Evolutionary conservation across 1,140 invertebrate species (phyloP).

Genomic region (Drepana arcuata): DNA sequence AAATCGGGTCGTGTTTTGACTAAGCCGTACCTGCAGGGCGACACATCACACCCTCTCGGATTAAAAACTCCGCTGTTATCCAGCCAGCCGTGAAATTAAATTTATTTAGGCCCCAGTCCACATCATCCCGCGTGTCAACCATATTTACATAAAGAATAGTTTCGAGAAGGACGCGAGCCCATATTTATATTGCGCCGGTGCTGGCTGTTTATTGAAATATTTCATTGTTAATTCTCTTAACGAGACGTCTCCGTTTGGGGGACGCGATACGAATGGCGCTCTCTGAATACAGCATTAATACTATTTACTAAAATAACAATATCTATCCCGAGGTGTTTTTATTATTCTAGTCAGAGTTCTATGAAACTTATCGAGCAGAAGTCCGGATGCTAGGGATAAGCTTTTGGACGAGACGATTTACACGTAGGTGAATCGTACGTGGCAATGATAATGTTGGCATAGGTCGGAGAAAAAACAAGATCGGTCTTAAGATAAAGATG

Average conservation of each 20-base stretch:
- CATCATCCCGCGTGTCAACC: slow-evolving; percentile 46
- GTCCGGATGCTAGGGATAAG: slow-evolving; percentile 37
- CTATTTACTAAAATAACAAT: slow-evolving; percentile 65
- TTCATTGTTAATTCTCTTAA: slow-evolving; percentile 65
- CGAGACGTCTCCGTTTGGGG: slow-evolving; percentile 38
- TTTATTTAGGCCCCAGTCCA: slow-evolving; percentile 60
- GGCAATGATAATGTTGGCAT: slow-evolving; percentile 45
- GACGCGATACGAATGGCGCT: slow-evolving; percentile 34
- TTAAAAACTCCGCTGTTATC: slow-evolving; percentile 36
- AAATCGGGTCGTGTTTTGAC: slow-evolving; percentile 22
- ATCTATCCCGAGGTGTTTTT: slow-evolving; percentile 28
- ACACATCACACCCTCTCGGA: slow-evolving; percentile 35
- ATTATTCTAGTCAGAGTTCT: slow-evolving; percentile 23
- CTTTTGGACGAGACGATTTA: slow-evolving; percentile 28
- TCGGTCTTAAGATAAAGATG: slow-evolving; percentile 35
- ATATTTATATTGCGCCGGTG: slow-evolving; percentile 56
- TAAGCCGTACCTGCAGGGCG: slow-evolving; percentile 27
- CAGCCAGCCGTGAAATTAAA: slow-evolving; percentile 56
- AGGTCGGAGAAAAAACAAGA: slow-evolving; percentile 43
- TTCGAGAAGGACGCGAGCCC: slow-evolving; percentile 45
- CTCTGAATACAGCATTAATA: slow-evolving; percentile 48
- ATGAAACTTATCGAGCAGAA: slow-evolving; percentile 17
- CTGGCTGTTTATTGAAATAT: slow-evolving; percentile 63
- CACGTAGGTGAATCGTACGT: slow-evolving; percentile 36
- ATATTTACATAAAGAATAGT: slow-evolving; percentile 63